Base-by-base conservation (phyloP, 2,888 invertebrate species). In the Gymnoscelis rufifasciata region DNA sequence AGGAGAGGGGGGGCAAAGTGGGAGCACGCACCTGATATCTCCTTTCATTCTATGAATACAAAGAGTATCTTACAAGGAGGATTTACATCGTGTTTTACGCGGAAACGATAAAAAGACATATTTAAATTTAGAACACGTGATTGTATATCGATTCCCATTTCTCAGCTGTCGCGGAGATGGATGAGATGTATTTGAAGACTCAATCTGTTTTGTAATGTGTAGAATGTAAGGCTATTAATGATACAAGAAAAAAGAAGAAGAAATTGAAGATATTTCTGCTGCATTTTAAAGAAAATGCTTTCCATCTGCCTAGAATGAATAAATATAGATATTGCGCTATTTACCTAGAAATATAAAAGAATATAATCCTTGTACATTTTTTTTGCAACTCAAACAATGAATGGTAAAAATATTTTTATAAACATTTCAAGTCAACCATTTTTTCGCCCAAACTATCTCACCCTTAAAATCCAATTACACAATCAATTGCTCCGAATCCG, bases 21-120 rank as follows among this genome's bases (percentile, higher is more conserved):
- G 53, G 55, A 62, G 57, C 70, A 79, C 78, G 77, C 78, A 82
- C 72, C 75, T 78, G 45, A 49, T 49, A 52, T 47, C 48, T 54
- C 70, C 76, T 80, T 73, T 71, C 65, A 73, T 73, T 77, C 70
- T 61, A 78, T 80, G 83, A 83, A 84, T 83, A 83, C 77, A 81
- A 83, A 84, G 68, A 62, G 66, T 62, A 67, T 66, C 66, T 67
- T 68, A 68, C 63, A 67, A 63, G 60, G 58, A 57, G 62, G 51
- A 55, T 60, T 53, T 50, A 54, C 52, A 52, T 52, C 51, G 51
- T 50, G 50, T 50, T 50, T 54, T 53, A 54, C 57, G 46, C 49
- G 45, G 43, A 42, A 55, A 36, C 45, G 43, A 53, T 46, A 50
- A 49, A 49, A 49, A 33, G 52, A 52, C 51, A 54, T 51, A 51